A percentile compares a stretch with the other conserved stretches of the same genome.
Conservation (phyloP, 2,888 invertebrate genomes). For the Hoplodrina blanda region DNA sequence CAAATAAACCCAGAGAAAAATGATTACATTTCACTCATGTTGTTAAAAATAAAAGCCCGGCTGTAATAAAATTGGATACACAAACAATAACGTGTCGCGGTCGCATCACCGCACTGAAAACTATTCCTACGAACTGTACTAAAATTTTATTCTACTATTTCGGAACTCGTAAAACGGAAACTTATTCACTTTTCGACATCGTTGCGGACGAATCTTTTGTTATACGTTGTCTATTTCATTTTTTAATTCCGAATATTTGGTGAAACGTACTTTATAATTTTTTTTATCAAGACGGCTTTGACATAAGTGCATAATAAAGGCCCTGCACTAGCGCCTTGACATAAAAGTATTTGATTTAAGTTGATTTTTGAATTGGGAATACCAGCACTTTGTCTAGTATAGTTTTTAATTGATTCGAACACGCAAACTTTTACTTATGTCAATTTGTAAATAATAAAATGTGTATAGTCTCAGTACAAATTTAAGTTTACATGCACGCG, state of each 20-base stretch:
- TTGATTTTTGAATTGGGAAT: no score
- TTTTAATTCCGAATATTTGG: not conserved
- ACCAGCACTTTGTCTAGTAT: no score
- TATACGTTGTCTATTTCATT: constrained; percentile 8
- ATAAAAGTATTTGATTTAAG: no score
- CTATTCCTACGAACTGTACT: constrained; percentile 29
- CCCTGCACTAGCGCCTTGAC: no score
- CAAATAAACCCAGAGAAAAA: not conserved
- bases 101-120: constrained; percentile 33
- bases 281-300: no score
- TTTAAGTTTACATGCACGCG: no score
- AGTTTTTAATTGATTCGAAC: no score
- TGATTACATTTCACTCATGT: not conserved
- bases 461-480: no score
- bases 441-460: no score
- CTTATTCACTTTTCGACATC: constrained; percentile 38
- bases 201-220: constrained; percentile 22
- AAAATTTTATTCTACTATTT: constrained; percentile 51
- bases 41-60: not conserved
- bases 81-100: constrained; percentile 17
- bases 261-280: not conserved
- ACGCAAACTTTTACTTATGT: no score
- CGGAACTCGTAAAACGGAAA: constrained; percentile 41
- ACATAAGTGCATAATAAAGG: no score
- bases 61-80: constrained; percentile 22